Evolutionary conservation across 2,888 invertebrate genomes (phyloP).

Genomic region (Chironomus riparius): DNA sequence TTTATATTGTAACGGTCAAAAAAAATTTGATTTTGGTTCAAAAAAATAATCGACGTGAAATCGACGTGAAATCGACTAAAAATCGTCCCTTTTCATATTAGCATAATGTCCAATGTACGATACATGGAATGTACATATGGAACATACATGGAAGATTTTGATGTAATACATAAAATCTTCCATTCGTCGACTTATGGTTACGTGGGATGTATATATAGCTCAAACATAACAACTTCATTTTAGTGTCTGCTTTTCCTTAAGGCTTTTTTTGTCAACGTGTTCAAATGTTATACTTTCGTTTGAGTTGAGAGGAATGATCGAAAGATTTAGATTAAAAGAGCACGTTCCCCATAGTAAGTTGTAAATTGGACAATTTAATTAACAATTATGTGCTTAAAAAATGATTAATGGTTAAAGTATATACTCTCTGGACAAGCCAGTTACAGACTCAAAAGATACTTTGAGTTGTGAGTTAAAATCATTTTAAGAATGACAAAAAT

Average conservation of each 20-base stretch:
- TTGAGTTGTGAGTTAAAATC: not conserved
- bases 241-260: not conserved
- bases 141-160: too few species aligned
- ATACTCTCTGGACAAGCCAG: too few species aligned
- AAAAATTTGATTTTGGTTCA: too few species aligned
- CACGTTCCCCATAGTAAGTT: not conserved
- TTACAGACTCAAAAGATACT: not conserved
- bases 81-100: too few species aligned
- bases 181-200: too few species aligned
- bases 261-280: not conserved
- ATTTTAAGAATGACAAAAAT: not conserved
- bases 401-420: constrained; percentile 11
- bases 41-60: too few species aligned
- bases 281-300: not conserved
- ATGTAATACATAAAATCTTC: too few species aligned
- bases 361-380: constrained; percentile 27
- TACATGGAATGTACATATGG: too few species aligned
- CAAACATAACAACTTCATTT: not conserved
- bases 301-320: not conserved
- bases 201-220: not conserved
- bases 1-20: too few species aligned
- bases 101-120: too few species aligned
- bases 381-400: constrained; percentile 24
- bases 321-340: not conserved
- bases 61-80: too few species aligned